Percentiles rank a stretch among this genome's conserved stretches.
Conservation (phyloP, 2,113 vertebrate genomes). For the Mellivora capensis region DNA sequence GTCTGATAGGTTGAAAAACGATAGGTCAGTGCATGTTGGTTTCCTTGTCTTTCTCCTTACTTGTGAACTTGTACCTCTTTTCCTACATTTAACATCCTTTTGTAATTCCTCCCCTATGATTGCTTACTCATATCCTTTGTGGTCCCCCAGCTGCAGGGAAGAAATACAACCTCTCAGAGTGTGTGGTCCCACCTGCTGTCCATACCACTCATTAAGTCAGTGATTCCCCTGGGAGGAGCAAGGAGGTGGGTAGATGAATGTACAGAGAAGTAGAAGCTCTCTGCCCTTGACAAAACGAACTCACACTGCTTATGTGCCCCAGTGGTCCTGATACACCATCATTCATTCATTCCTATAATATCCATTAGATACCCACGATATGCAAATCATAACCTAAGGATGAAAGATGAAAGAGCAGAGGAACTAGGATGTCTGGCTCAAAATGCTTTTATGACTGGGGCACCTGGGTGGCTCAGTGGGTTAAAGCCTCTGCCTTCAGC, state of each 20-base stretch:
- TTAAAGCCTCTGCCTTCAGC: too few species aligned
- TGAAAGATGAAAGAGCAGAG: not conserved
- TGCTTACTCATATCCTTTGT: not conserved
- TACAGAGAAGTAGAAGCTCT: not conserved
- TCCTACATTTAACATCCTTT: not conserved
- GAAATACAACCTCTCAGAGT: not conserved
- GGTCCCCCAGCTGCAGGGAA: not conserved
- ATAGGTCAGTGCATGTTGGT: not conserved
- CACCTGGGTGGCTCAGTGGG: too few species aligned
- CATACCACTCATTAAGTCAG: not conserved
- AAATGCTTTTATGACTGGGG: not conserved
- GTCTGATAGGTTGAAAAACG: not conserved
- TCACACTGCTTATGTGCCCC: not conserved
- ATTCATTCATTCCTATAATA: not conserved
- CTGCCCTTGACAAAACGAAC: not conserved
- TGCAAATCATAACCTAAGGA: not conserved
- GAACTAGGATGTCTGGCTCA: not conserved
- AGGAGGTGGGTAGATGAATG: not conserved
- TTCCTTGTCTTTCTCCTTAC: not conserved
- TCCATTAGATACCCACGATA: not conserved
- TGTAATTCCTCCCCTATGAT: not conserved
- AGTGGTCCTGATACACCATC: rapidly evolving
- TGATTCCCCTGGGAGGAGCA: not conserved
- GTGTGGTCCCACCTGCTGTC: not conserved
- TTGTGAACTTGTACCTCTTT: not conserved